phyloP scores from a whole-genome alignment of 1,140 invertebrate genomes.

The Heliconius hewitsoni region DNA sequence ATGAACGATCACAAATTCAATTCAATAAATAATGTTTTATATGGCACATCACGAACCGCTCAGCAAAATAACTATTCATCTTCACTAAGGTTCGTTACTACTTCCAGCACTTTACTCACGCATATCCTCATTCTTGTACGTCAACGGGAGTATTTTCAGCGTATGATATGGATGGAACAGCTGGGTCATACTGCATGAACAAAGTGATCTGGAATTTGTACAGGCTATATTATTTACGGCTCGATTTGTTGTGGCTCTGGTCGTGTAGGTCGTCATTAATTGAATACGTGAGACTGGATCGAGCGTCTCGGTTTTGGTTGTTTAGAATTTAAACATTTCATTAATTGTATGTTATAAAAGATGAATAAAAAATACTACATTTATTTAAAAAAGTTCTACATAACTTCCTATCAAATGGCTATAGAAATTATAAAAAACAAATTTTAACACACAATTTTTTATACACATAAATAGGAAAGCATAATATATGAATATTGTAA shows the following conservation, averaged over 20 bases:
- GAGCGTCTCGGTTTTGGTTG: not conserved
- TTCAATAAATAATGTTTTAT: constrained; percentile 1
- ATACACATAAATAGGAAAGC: too few relatives aligned
- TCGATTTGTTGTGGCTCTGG: not conserved
- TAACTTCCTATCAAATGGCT: too few relatives aligned
- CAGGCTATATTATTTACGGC: not conserved
- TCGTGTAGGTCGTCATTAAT: constrained; percentile 1
- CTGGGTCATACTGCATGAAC: constrained; percentile 10
- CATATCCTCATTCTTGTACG: constrained; percentile 21
- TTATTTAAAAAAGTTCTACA: too few relatives aligned
- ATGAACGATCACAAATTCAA: not conserved
- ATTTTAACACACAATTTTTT: too few relatives aligned
- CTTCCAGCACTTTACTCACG: not conserved
- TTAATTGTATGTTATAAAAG: too few relatives aligned
- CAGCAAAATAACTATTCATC: not conserved
- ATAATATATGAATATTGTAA: too few relatives aligned
- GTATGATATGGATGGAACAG: constrained; percentile 16
- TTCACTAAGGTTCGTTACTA: not conserved
- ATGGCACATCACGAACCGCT: not conserved
- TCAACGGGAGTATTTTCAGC: constrained; percentile 25
- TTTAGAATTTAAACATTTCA: not conserved
- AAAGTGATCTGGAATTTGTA: constrained; percentile 1
- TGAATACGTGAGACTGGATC: not conserved
- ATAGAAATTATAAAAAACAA: too few relatives aligned
- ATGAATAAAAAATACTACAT: too few relatives aligned